Evolutionary conservation across 2,888 invertebrate species (phyloP), one percentile per base, ranked within the genome.

Genomic region (Epicampocera succincta): DNA sequence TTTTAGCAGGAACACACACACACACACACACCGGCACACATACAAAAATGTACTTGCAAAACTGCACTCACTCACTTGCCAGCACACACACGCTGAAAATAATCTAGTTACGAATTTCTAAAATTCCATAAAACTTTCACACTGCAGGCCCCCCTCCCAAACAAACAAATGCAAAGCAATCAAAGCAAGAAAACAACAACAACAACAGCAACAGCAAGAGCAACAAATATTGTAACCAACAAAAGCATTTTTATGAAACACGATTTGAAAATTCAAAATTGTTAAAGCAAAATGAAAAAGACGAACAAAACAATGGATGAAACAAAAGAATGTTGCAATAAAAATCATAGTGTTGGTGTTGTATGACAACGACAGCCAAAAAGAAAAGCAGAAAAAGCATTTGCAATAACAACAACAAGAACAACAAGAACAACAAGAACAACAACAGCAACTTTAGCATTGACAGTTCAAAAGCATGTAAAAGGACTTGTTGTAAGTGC

Each of bases 161-260:
- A 42, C 60, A 68, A 75, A 66, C 58, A 60, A 66, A 50, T 68
- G 60, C 58, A 75, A 60, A 68, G 52, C 68, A 75, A 68, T 75
- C 68, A 60, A 69, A 69, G 65, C 0, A 65, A 52, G 44, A 52
- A 58, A 77, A 17, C 42, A 58, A 60, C 76, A 71, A 66, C 25
- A 46, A n/a, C 46, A 48, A 33, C 21, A 66, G 52, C 17, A 19
- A 6, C 12, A 40, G n/a, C 13, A 60, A 33, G 58, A 56, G 29
- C 58, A 72, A 72, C 40, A 52, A 60, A 50, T 60, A 15, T 68
- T 71, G 54, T 68, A 66, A 78, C 76, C 54, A 83, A 81, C 66
- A 79, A 71, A 84, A 83, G 68, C 79, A 81, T 76, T 85, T 85
- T 84, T 85, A 85, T 85, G 84, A 85, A 84, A 85, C 85, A 85